Percentiles rank a stretch among this genome's conserved stretches.
These are phyloP conservation scores for Pongo pygmaeus DNA, from an alignment of 2,113 vertebrate genomes.

Conservation along the genomic window DNA sequence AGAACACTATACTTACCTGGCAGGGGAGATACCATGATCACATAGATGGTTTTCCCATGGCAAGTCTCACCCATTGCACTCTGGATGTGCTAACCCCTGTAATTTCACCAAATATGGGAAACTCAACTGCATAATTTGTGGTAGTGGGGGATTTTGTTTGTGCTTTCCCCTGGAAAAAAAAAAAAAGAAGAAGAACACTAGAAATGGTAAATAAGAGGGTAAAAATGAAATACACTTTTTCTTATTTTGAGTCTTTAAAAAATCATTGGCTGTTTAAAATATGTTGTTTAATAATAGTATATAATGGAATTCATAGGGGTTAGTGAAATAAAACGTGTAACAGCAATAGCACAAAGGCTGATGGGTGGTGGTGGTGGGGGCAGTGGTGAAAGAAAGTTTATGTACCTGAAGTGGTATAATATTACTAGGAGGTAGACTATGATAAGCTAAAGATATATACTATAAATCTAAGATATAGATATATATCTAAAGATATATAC, in stretches of 20 bases:
- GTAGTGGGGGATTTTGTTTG: no score
- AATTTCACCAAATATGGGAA: no score
- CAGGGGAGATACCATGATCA: no score
- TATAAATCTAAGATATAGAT: no score
- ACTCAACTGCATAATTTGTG: no score
- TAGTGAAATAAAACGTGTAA: background rate
- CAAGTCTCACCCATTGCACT: no score
- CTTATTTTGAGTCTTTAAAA: background rate
- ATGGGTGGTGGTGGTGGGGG: background rate
- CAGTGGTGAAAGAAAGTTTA: background rate
- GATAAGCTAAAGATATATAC: background rate
- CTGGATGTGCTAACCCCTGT: no score
- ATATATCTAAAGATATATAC: no score
- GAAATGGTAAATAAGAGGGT: background rate
- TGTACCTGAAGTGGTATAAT: background rate
- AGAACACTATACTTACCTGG: no score
- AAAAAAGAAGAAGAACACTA: background rate
- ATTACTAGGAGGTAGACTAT: background rate
- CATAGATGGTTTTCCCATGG: no score
- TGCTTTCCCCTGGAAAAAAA: no score
- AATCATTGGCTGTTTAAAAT: background rate
- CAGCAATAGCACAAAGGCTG: background rate
- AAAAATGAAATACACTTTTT: background rate
- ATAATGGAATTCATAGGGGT: background rate
- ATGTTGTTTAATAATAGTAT: background rate